These are phyloP conservation scores for Atlantisia rogersi DNA, from an alignment of 2,113 vertebrate genomes.

Conservation along the genomic window DNA sequence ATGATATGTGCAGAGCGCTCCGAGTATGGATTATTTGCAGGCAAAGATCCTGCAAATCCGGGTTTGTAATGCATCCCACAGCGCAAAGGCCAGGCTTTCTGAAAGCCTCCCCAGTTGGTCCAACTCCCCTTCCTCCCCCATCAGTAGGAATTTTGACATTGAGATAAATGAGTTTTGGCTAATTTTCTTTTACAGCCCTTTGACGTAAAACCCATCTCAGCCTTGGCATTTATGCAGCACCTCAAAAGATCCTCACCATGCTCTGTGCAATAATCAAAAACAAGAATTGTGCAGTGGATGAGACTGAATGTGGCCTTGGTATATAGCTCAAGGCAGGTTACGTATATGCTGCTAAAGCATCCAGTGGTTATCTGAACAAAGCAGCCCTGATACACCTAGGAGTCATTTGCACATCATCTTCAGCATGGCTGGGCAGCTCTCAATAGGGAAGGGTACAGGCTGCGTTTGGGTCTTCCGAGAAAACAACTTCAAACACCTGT, in stretches of 20 bases:
- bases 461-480: not conserved
- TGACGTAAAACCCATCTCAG: not conserved
- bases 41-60: slow-evolving; percentile 47
- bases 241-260: not conserved
- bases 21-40: slow-evolving; percentile 17
- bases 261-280: not conserved
- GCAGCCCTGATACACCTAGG: not conserved
- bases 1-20: slow-evolving; percentile 28
- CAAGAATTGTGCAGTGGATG: not conserved
- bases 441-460: not conserved
- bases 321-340: not conserved
- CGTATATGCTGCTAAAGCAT: not conserved
- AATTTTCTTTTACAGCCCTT: not conserved
- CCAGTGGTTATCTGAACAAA: not conserved
- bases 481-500: not conserved
- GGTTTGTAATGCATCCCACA: slow-evolving; percentile 21
- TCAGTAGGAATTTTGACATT: not conserved
- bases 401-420: not conserved
- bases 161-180: slow-evolving; percentile 41
- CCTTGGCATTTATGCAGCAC: not conserved
- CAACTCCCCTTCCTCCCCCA: not conserved
- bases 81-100: not conserved
- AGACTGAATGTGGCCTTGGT: not conserved
- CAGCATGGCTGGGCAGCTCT: not conserved
- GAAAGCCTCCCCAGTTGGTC: not conserved